phyloP scores from a whole-genome alignment of 2,113 vertebrate species.

The Suricata suricatta region DNA sequence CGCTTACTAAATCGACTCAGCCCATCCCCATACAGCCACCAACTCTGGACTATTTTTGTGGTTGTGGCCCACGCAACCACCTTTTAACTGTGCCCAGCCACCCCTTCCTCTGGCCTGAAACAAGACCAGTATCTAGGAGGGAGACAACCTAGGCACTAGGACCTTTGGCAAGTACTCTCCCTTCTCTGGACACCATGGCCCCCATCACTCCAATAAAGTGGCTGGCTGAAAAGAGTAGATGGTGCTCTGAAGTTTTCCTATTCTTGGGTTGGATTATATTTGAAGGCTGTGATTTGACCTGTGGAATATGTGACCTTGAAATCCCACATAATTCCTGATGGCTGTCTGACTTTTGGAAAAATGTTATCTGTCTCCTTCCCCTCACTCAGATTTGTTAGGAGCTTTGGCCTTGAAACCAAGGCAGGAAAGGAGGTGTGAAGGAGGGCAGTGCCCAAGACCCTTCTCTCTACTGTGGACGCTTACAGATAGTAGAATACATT shows the following conservation, averaged over 20 bases:
- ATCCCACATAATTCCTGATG: neutral
- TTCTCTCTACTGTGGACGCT: neutral
- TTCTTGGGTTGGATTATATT: neutral
- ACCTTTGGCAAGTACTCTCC: neutral
- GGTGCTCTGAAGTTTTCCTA: neutral
- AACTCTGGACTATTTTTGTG: neutral
- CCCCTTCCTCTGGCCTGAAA: neutral
- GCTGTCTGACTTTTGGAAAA: neutral
- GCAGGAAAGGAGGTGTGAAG: neutral
- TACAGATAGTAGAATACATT: neutral
- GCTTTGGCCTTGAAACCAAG: neutral
- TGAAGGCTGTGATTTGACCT: neutral
- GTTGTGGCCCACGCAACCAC: neutral
- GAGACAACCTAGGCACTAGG: neutral
- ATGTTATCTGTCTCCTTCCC: neutral
- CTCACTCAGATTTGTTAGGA: neutral
- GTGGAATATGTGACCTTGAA: neutral
- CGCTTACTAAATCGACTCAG: neutral
- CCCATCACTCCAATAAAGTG: neutral
- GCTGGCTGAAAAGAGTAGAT: neutral
- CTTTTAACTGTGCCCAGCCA: neutral
- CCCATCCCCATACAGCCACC: constrained; percentile 48
- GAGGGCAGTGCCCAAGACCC: neutral
- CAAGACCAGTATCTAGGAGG: neutral
- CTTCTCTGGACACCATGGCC: neutral